These are phyloP conservation scores for Cryptus armator DNA, from an alignment of 2,888 invertebrate species.

Conservation along the genomic window DNA sequence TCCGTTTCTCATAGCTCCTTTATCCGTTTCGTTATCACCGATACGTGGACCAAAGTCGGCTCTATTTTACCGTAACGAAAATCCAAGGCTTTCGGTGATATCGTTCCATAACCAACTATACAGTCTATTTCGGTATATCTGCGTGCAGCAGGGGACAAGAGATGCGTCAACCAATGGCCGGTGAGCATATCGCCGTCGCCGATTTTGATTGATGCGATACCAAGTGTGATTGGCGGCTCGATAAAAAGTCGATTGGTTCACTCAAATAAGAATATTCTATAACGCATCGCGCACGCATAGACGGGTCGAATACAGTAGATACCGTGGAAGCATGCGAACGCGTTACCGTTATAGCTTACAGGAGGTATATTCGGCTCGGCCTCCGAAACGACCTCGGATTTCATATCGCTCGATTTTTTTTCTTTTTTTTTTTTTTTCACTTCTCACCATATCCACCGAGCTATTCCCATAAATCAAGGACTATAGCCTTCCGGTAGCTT, in stretches of 20 bases:
- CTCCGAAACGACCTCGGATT: slow-evolving; percentile 6
- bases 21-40: neutral
- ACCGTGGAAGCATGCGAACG: neutral
- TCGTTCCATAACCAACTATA: neutral
- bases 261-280: slow-evolving; percentile 68
- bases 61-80: neutral
- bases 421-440: slow-evolving; percentile 12
- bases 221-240: slow-evolving; percentile 69
- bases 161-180: neutral
- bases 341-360: slow-evolving; percentile 6
- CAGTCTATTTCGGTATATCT: neutral
- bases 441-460: slow-evolving; percentile 27
- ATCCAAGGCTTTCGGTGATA: neutral
- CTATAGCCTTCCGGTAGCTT: slow-evolving; percentile 1
- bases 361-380: neutral
- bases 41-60: neutral
- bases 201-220: slow-evolving; percentile 74
- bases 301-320: neutral
- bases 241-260: slow-evolving; percentile 71
- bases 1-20: neutral
- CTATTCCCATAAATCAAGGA: slow-evolving; percentile 38
- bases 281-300: neutral
- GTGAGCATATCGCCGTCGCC: slow-evolving; percentile 18
- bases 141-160: neutral
- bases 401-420: slow-evolving; percentile 20